Conservation (phyloP, 2,888 invertebrate genomes). For the Nesidiocoris tenuis region DNA sequence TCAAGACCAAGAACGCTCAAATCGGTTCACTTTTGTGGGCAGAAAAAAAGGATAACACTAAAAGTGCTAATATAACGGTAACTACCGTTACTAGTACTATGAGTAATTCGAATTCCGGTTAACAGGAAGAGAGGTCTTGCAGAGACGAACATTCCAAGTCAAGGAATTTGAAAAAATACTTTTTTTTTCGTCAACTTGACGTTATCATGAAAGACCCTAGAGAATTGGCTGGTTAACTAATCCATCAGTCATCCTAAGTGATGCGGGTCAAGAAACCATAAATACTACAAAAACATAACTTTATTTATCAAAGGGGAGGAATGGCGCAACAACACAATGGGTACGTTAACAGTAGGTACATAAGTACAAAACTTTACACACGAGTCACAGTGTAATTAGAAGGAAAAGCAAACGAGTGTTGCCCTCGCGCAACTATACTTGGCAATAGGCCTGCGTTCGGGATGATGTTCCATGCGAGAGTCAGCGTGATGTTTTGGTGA, state of each 20-base stretch:
- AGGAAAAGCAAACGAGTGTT: slow-evolving; percentile 88
- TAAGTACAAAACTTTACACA: slow-evolving; percentile 16
- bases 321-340: slow-evolving; percentile 22
- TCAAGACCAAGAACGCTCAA: too few species aligned
- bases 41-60: too few species aligned
- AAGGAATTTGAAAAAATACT: neutral
- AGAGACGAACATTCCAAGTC: neutral
- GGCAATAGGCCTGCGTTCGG: slow-evolving; percentile 96
- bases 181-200: too few species aligned
- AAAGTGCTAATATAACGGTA: too few species aligned
- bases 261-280: neutral
- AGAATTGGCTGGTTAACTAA: too few species aligned
- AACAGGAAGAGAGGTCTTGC: too few species aligned
- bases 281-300: slow-evolving; percentile 30
- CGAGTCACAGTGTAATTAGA: slow-evolving; percentile 72
- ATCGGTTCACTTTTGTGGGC: too few species aligned
- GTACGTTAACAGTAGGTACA: slow-evolving; percentile 12
- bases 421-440: slow-evolving; percentile 77
- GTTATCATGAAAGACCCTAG: too few species aligned
- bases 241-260: too few species aligned
- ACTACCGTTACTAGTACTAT: too few species aligned
- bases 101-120: too few species aligned
- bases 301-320: slow-evolving; percentile 34
- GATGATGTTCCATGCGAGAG: slow-evolving; percentile 96
- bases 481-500: slow-evolving; percentile 90